Percentiles rank a stretch among this genome's conserved stretches.
Conservation (phyloP, 1,140 invertebrate genomes). For the Drosophila neocordata region DNA sequence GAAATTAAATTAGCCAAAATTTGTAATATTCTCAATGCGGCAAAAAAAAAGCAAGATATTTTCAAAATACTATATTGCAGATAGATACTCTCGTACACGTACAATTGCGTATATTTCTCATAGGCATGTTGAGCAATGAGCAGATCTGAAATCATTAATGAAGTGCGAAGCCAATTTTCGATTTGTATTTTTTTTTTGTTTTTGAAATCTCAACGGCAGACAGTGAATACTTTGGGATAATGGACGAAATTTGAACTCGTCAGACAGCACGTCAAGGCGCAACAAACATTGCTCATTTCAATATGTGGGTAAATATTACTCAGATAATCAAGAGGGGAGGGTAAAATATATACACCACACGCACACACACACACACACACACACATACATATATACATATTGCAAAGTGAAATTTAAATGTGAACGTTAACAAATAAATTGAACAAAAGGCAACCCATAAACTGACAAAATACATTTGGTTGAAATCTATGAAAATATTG, state of each 20-base stretch:
- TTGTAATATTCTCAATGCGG: constrained; percentile 4
- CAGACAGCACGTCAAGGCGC: constrained; percentile 7
- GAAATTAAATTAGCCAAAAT: constrained; percentile 57
- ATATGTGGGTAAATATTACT: constrained; percentile 50
- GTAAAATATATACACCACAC: background rate
- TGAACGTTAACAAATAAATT: constrained; percentile 62
- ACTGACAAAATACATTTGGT: constrained; percentile 15
- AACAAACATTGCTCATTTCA: constrained; percentile 46
- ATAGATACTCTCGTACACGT: background rate
- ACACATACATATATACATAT: background rate
- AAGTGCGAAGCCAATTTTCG: constrained; percentile 74
- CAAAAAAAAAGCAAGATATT: background rate
- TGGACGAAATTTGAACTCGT: constrained; percentile 53
- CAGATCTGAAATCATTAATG: constrained; percentile 51
- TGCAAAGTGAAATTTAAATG: constrained; percentile 34
- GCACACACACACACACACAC: background rate
- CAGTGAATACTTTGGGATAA: constrained; percentile 38
- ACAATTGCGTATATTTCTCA: constrained; percentile 5
- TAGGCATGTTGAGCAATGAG: constrained; percentile 22
- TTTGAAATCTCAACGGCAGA: constrained; percentile 48
- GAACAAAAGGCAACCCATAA: constrained; percentile 3
- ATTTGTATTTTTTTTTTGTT: background rate
- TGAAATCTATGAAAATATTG: background rate
- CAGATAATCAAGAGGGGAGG: constrained; percentile 57
- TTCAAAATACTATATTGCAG: constrained; percentile 1